Evolutionary conservation across 92 coral and sea anemone genomes (phyloP), one percentile per base, ranked within the genome.

Genomic region (Heteractis magnifica): DNA sequence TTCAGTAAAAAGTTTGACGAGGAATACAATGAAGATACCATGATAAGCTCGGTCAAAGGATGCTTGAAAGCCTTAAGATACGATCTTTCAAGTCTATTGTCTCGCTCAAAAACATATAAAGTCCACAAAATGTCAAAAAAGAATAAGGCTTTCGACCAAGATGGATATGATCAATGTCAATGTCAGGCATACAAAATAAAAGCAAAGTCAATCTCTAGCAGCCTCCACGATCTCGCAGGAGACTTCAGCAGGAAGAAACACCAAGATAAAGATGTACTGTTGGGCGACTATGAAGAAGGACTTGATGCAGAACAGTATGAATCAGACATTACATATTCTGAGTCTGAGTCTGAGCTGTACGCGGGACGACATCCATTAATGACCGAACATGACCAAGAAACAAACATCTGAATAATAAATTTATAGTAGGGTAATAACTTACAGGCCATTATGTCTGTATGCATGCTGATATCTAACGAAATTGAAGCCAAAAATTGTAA

Each of bases 61-160:
- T 85, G 91, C 52, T 79, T 93, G 56, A 81, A 84, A 79, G 90
- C 77, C 71, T 58, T 91, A 41, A 81, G 92, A 48, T 76, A 65
- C 52, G 95, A 89, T 5, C 89, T 89, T 18, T 71, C 60, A 50
- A 79, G 74, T 26, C 44, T 87, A 60, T 56, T 82, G 48, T 18
- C 83, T 10, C 81, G 89, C 60, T 85, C 89, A 6, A 49, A 87
- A 16, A 91, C 85, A 58, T 94, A 94, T 89, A 71, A 91, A 65
- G 89, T 86, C 3, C 72, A 81, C 23, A 62, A 86, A 78, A 81
- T 55, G 6, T 52, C 44, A 65, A 79, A 73, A 55, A 20, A 53
- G 56, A 75, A 86, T 34, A 72, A 82, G 21, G 55, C 62, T 49
- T 55, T 51, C 6, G 10, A 12, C 13, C 18, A 51, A 55, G 77